phyloP scores from a whole-genome alignment of 2,797 vertebrate species.

The Paramormyrops hopkinsi region DNA sequence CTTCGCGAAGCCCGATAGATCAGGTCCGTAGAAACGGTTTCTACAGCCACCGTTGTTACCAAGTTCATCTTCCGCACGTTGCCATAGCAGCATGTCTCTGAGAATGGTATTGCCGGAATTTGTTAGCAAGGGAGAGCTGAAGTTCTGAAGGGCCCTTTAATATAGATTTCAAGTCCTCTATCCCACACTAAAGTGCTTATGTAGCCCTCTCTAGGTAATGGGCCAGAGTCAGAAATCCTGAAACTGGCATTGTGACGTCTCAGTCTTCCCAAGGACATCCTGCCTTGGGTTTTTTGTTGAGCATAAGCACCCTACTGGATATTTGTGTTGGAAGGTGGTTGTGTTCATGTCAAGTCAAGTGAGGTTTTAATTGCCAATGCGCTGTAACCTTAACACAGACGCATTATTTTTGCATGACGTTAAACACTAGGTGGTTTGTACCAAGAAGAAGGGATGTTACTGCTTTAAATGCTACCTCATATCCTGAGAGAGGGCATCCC shows the following conservation, averaged over 20 bases:
- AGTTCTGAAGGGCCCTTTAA: neutral
- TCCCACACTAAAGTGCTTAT: neutral
- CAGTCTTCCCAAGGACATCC: neutral
- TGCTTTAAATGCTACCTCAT: neutral
- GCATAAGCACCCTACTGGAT: neutral
- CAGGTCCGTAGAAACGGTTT: neutral
- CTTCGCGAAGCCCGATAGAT: neutral
- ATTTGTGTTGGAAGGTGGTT: neutral
- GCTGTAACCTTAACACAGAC: neutral
- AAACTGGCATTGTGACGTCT: neutral
- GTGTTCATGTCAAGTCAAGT: neutral
- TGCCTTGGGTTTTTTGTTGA: neutral
- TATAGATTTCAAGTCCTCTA: neutral
- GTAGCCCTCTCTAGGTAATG: neutral
- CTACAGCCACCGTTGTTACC: neutral
- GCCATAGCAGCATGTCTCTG: neutral
- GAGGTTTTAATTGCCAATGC: slow-evolving; percentile 6
- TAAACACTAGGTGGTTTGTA: slow-evolving; percentile 7
- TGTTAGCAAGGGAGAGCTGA: neutral
- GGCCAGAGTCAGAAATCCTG: neutral
- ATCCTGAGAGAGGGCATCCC: neutral
- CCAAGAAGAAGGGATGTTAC: neutral
- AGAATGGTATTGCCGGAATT: neutral
- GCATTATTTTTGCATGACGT: neutral
- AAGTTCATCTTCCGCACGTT: neutral